Evolutionary conservation across 2,797 vertebrate species (phyloP).

Genomic region (Champsocephalus gunnari): DNA sequence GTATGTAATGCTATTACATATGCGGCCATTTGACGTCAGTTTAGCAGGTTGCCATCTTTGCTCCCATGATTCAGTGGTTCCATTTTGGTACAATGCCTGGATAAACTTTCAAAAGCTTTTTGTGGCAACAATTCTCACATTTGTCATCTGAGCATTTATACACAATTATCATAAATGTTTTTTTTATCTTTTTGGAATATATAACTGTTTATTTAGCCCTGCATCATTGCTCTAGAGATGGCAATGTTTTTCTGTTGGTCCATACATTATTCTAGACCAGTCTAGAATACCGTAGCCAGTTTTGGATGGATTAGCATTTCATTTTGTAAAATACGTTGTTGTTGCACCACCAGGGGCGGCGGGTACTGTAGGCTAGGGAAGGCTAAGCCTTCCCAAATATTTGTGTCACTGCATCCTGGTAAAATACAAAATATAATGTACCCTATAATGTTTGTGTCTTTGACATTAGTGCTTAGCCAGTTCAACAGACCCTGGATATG

Average conservation of each 20-base stretch:
- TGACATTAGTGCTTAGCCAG: no score
- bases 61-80: constrained; percentile 13
- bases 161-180: background rate
- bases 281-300: background rate
- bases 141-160: constrained; percentile 9
- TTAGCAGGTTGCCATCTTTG: constrained; percentile 31
- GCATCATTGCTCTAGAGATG: background rate
- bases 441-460: no score
- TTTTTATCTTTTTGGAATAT: background rate
- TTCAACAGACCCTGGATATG: no score
- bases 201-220: background rate
- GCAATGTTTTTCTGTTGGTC: background rate
- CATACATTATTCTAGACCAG: background rate
- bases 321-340: background rate
- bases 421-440: no score
- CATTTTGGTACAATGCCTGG: constrained; percentile 3
- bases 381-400: no score
- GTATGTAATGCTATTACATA: constrained; percentile 24
- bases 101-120: constrained; percentile 20
- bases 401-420: no score
- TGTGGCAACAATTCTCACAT: background rate
- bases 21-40: constrained; percentile 10
- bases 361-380: no score
- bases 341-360: background rate
- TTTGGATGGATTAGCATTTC: background rate